Base-by-base conservation (phyloP, 2,113 vertebrate species). In the Egretta garzetta region DNA sequence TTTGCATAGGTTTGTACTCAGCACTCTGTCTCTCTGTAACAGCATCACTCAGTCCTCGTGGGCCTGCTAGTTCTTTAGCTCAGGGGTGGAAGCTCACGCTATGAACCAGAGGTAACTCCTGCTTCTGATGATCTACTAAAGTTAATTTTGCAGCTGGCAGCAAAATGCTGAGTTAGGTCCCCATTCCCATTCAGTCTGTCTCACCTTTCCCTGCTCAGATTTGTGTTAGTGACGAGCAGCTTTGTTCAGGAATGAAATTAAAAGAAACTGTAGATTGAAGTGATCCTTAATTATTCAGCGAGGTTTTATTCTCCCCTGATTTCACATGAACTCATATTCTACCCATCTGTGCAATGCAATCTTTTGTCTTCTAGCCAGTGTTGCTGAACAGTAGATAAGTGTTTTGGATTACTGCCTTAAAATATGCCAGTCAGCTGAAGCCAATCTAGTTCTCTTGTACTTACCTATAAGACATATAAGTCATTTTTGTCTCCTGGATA, bases 281-380 rank as follows among this genome's bases (percentile, higher is more conserved):
- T 60, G 58, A 73, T 80, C 26, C 27, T 92, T 80, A 96, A 96
- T 95, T 96, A 75, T 52, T 93, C 43, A 85, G 80, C 79, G 66
- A 91, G 32, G 19, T 93, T 95, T 96, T 94, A 82, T 84, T 82
- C 95, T 96, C 84, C 43, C 20, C 39, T 82, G 70, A 85, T 90
- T 94, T 90, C 79, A 64, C 22, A 37, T 23, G 8, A 94, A 85
- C 35, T 93, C 89, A 43, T 90, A 73, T 84, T 87, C 76, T 95
- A 74, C 28, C 60, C 83, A 87, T 80, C 81, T 90, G 68, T 74
- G 47, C 86, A 89, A 59, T 24, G 52, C 12, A 86, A 16, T 45
- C 43, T 90, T 93, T 87, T 93, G 66, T 94, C 39, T 90, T 80
- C 58, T 35, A 86, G 74, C 39, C 74, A 83, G 49, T 26, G 37